Conservation (phyloP, 2,113 vertebrate genomes). For the Plotosus lineatus region DNA sequence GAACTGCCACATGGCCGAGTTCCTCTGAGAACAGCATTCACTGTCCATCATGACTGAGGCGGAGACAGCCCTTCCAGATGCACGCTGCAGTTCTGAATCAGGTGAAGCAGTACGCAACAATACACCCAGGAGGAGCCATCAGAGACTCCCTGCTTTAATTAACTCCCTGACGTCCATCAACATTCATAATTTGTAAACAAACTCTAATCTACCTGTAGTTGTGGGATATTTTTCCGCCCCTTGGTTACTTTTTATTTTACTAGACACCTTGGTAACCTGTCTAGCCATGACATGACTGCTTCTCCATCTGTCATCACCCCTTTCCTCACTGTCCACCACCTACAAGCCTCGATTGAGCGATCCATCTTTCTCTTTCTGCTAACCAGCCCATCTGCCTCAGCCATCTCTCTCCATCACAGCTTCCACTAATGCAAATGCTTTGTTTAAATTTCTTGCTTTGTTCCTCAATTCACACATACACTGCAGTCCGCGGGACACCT, state of each 20-base stretch:
- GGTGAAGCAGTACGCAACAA: conserved; percentile 37
- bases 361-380: conserved; percentile 71
- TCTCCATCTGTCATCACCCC: conserved; percentile 70
- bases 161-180: conserved; percentile 33
- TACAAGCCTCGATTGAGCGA: conserved; percentile 71
- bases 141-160: conserved; percentile 46
- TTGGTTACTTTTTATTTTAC: conserved; percentile 27
- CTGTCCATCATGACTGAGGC: conserved; percentile 42
- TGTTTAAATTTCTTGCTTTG: conserved; percentile 22
- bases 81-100: conserved; percentile 40
- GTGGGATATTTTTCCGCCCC: conserved; percentile 36
- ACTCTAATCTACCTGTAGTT: conserved; percentile 39
- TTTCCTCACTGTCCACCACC: conserved; percentile 71
- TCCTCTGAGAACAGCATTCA: conserved; percentile 52
- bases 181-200: conserved; percentile 48
- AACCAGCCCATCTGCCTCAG: conserved; percentile 62
- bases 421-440: conserved; percentile 8
- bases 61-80: conserved; percentile 52
- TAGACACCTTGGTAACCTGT: conserved; percentile 65
- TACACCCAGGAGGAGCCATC: conserved; percentile 41
- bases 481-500: conserved; percentile 15
- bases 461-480: conserved; percentile 31
- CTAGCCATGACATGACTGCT: conserved; percentile 61
- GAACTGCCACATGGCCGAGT: conserved; percentile 11
- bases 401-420: conserved; percentile 51